Base-by-base conservation (phyloP, 2,113 vertebrate genomes). In the Ploceus nigricollis region DNA sequence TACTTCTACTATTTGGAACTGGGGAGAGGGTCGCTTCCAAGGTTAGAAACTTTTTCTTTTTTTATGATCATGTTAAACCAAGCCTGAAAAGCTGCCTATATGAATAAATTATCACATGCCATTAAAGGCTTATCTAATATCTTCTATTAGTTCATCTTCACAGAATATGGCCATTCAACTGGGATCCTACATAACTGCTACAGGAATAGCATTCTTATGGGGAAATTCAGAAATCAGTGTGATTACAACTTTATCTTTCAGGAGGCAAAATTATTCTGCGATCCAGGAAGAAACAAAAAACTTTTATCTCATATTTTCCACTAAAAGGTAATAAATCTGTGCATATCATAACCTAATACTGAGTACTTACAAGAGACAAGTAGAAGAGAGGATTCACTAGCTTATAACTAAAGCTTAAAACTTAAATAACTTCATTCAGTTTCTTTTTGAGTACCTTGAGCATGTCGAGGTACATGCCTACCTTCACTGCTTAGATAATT, bases 21-120 rank as follows among this genome's bases (percentile, higher is more conserved):
- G 37, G 44, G 14, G 20, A 68, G 17, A 85, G 4, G 6, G 19
- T 27, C 0, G 0, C 17, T 75, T 50, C 40, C 28, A 20, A 50
- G 65, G 24, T 40, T 2, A 10, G 10, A 73, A 23, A n/a, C 9
- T 28, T 21, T 28, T 35, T 15, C 4, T 57, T 79, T 58, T 60
- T 61, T 58, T 3, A 50, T 47, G 5, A 75, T 66, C 30, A 58
- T 57, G 14, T 56, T 76, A 72, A 82, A 82, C 69, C 47, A 66
- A 47, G 4, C 27, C 31, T 60, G 57, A 39, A 84, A 73, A 45
- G 8, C 12, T 65, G 40, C 40, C 53, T 44, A 40, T 31, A 14
- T 66, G 42, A 79, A 79, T n/a, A n/a, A 88, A 66, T 9, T 25
- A 82, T 10, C 16, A 86, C 19, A 61, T 14, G 42, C 37, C 11